Percentiles rank a stretch among this genome's conserved stretches.
These are phyloP conservation scores for Caenorhabditis tropicalis DNA, from an alignment of 1,140 invertebrate species.

Conservation along the genomic window DNA sequence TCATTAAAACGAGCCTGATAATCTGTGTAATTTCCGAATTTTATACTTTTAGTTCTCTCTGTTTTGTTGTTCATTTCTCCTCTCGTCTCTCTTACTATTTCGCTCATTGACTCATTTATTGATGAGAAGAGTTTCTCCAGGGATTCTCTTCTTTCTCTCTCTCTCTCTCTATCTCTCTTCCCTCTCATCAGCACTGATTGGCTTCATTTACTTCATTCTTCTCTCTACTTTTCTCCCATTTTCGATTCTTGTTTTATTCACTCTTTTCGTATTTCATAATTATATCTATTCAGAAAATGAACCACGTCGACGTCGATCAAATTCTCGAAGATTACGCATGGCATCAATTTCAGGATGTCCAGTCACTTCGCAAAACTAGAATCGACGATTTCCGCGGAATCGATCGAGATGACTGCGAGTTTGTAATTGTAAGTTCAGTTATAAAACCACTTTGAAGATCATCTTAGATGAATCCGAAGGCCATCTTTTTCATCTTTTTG, in stretches of 20 bases:
- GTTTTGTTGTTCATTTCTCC: not conserved
- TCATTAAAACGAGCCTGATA: not conserved
- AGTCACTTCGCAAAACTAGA: slow-evolving; percentile 72
- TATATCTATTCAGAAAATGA: slow-evolving; percentile 15
- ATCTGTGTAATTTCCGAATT: slow-evolving; percentile 36
- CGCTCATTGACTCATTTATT: not conserved
- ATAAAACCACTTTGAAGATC: not conserved
- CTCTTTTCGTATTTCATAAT: not conserved
- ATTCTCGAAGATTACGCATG: slow-evolving; percentile 73
- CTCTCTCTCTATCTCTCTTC: no score
- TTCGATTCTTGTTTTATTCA: not conserved
- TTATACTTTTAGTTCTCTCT: not conserved
- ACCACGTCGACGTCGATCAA: slow-evolving; percentile 73
- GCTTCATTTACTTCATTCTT: slow-evolving; percentile 27
- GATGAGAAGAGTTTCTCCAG: slow-evolving; percentile 32
- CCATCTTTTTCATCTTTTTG: slow-evolving; percentile 18
- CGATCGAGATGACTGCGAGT: slow-evolving; percentile 68
- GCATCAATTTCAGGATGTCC: slow-evolving; percentile 71
- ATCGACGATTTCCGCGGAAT: slow-evolving; percentile 68
- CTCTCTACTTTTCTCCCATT: not conserved
- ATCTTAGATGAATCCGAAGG: not conserved
- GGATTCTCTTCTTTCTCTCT: slow-evolving; percentile 31
- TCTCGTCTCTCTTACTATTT: not conserved
- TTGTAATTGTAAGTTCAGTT: slow-evolving; percentile 65
- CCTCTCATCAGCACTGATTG: not conserved